Conservation (phyloP, 2,888 invertebrate species). For the Clepsis dumicolana region DNA sequence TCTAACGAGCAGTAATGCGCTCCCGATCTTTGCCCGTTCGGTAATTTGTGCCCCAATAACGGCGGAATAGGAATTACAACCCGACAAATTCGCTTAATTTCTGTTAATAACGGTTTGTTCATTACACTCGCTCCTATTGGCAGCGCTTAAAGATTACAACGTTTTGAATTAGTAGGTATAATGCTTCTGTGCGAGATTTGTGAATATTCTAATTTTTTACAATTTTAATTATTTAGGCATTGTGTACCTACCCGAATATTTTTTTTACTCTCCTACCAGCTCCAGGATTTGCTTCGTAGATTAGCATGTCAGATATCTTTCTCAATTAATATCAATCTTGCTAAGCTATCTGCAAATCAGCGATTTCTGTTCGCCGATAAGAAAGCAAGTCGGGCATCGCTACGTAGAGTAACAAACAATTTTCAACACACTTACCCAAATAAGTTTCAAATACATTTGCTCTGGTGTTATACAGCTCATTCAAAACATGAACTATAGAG, state of each 20-base stretch:
- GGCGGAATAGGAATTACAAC: conserved; percentile 66
- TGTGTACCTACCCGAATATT: neutral
- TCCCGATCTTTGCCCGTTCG: conserved; percentile 57
- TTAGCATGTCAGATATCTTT: neutral
- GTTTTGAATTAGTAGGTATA: conserved; percentile 55
- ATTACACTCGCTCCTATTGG: conserved; percentile 62
- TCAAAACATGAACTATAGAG: conserved; percentile 23
- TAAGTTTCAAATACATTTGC: neutral
- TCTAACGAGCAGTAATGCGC: conserved; percentile 71
- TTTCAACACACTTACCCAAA: neutral
- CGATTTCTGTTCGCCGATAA: no score
- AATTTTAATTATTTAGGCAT: neutral
- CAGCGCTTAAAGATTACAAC: conserved; percentile 54
- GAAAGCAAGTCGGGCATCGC: no score
- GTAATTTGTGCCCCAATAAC: conserved; percentile 62
- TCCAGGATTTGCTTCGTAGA: neutral
- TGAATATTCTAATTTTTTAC: conserved; percentile 12
- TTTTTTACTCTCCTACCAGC: neutral
- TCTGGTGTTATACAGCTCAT: conserved; percentile 1
- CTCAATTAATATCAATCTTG: neutral
- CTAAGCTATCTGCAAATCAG: neutral
- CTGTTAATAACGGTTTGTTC: conserved; percentile 66
- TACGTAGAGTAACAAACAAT: neutral
- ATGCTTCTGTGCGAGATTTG: conserved; percentile 19
- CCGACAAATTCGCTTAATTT: conserved; percentile 68